These are phyloP conservation scores for Aphyosemion australe DNA, from an alignment of 2,113 vertebrate genomes.

Conservation along the genomic window DNA sequence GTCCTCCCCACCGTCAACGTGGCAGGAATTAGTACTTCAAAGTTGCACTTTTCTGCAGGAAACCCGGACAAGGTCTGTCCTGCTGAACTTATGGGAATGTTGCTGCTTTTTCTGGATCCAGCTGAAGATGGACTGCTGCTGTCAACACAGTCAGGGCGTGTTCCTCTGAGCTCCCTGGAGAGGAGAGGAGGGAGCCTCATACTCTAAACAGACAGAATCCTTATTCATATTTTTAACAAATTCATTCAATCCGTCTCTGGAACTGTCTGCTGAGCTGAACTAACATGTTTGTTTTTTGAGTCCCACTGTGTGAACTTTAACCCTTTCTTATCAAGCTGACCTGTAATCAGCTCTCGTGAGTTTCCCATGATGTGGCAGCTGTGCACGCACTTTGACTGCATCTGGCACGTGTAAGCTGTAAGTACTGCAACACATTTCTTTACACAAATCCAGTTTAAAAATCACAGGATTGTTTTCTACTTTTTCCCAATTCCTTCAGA, in stretches of 20 bases:
- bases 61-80: background rate
- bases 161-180: conserved; percentile 6
- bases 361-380: conserved; percentile 69
- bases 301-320: conserved; percentile 47
- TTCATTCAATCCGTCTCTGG: too few species aligned
- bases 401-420: conserved; percentile 24
- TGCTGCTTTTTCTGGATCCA: background rate
- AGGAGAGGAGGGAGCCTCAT: too few species aligned
- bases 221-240: too few species aligned
- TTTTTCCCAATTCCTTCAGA: background rate
- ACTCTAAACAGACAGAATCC: too few species aligned
- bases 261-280: background rate
- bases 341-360: conserved; percentile 52
- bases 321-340: conserved; percentile 49
- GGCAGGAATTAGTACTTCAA: conserved; percentile 33
- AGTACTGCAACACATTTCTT: conserved; percentile 9
- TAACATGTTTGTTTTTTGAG: too few species aligned
- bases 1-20: conserved; percentile 60
- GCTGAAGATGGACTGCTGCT: conserved; percentile 31
- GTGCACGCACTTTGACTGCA: conserved; percentile 63
- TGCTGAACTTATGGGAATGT: background rate
- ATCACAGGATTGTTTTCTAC: background rate
- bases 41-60: background rate
- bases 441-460: background rate
- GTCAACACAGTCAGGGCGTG: conserved; percentile 1